Base-by-base conservation (phyloP, 2,888 invertebrate species). In the Torymus texanus region DNA sequence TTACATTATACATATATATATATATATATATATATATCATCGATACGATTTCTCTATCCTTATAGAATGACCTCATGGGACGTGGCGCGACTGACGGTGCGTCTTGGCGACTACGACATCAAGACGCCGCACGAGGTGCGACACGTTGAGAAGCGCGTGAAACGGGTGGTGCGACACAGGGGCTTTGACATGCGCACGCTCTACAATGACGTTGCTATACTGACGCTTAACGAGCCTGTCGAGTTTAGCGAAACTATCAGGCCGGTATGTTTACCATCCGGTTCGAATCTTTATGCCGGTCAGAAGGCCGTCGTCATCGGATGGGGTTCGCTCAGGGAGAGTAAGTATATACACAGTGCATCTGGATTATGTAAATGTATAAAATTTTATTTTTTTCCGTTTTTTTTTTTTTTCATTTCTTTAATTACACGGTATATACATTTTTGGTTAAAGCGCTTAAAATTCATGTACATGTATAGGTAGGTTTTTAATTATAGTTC, bases 31-130 rank as follows among this genome's bases (percentile, higher is more conserved):
- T 5, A 41, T 8, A 41, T 41, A 41, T 29, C 29, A 29, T 41
- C 41, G 41, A 41, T 41, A 74, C 8, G 16, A 51, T 13, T 14
- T 14, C n/a, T 29, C 11, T 41, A 11, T 24, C 41, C 41, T 41
- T 41, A 58, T 88, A 97, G 97, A 85, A 97, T 97, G 97, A 95
- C 94, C 72, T 95, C 96, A 0, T 95, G 95, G 95, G 97, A 97
- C 88, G 96, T 97, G 0, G 95, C 96, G 0, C 93, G 95, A 72
- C 87, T 97, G 75, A 95, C 95, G 1, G 96, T 95, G 0, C 92
- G 95, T 83, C 91, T 97, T 16, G 97, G 96, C 11, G 97, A 97
- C 88, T 93, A 97, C 88, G 95, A 97, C 85, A 96, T 97, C 75
- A 94, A 94, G 85, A 93, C 94, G 0, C 94, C 93, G 86, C 91